Percentiles rank a stretch among this genome's conserved stretches.
phyloP scores from a whole-genome alignment of 1,140 invertebrate species.

The Trichomalopsis sarcophagae region DNA sequence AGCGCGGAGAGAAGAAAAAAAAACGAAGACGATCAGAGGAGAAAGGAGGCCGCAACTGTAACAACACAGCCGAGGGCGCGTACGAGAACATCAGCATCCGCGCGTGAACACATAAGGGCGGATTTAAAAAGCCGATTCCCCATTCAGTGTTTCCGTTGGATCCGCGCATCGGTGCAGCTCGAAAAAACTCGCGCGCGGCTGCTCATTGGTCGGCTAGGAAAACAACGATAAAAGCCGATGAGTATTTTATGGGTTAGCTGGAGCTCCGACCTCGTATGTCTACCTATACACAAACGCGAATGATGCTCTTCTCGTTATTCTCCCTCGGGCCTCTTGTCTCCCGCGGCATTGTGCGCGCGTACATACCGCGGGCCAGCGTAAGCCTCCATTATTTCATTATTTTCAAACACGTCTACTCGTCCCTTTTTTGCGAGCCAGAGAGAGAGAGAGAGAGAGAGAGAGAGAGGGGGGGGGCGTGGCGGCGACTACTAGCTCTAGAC shows the following conservation, averaged over 20 bases:
- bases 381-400: conserved; percentile 70
- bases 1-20: too few relatives aligned
- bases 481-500: neutral
- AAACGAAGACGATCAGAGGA: neutral
- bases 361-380: conserved; percentile 54
- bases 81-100: conserved; percentile 18
- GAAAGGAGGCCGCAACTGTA: conserved; percentile 62
- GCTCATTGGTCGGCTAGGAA: conserved; percentile 67
- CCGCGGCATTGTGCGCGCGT: neutral
- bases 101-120: conserved; percentile 40
- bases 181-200: conserved; percentile 19
- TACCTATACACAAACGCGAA: conserved; percentile 63
- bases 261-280: conserved; percentile 32
- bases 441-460: conserved; percentile 21
- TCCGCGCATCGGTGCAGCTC: conserved; percentile 55
- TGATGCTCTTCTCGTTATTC: conserved; percentile 28
- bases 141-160: conserved; percentile 71
- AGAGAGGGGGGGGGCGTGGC: neutral
- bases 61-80: conserved; percentile 60
- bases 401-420: conserved; percentile 66
- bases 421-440: conserved; percentile 16
- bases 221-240: conserved; percentile 75
- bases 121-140: conserved; percentile 66
- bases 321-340: neutral
- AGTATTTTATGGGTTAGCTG: conserved; percentile 73